Base-by-base conservation (phyloP, 1,140 invertebrate species). In the Homalodisca vitripennis region DNA sequence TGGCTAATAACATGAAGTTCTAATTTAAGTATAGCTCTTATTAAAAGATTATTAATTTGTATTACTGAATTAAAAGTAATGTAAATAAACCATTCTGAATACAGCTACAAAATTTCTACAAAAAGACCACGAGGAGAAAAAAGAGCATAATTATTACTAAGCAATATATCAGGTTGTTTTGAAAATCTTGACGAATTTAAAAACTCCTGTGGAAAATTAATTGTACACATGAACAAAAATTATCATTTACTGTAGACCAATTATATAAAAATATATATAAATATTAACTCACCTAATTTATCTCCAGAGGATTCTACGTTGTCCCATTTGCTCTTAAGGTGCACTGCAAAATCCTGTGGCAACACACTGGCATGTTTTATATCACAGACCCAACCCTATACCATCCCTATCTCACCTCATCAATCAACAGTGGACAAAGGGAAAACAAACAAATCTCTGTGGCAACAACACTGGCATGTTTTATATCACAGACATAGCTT, bases 291-390 rank as follows among this genome's bases (percentile, higher is more conserved):
- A 89, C 87, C 86, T 73, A 88, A 76, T 78, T 85, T 86, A 74
- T 86, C 84, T 77, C 83, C 83, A 72, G 84, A 85, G 76, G 81
- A 82, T 75, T 88, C 87, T 75, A 86, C 78, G 73, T 78, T 80
- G 77, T 89, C 87, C 87, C 87, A 89, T 77, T 87, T 87, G 81
- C 86, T 88, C 75, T 79, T 78, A 74, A 76, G 77, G 74, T 79
- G 73, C 63, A 68, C 70, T 22, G 75, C 77, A 78, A 71, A 75
- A 72, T 71, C 76, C 77, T 77, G 74, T 72, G 27, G 14, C 12
- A 60, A 60, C 55, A 60, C 26, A 60, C 55, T 60, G 24, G 27
- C 26, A 60, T 60, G 27, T 60, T 60, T 53, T 60, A 60, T 30
- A 24, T 26, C 26, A 60, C 14, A 60, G 26, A 29, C 3, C 22